Evolutionary conservation across 2,113 vertebrate species (phyloP), one percentile per base, ranked within the genome.

Genomic region (Pica pica): DNA sequence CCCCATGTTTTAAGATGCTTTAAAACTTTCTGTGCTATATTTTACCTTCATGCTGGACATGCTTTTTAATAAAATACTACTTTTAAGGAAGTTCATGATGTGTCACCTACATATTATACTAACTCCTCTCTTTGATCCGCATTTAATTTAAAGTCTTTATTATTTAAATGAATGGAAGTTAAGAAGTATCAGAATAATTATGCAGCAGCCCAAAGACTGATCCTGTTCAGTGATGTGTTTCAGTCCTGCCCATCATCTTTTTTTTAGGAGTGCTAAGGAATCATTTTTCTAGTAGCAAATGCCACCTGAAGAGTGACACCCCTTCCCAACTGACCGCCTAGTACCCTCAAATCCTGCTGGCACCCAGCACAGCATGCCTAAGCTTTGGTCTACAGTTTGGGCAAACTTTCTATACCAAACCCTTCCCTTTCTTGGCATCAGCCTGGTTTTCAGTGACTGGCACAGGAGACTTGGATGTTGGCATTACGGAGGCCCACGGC

Each of bases 41-140:
- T 94, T 83, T 37, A 83, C 35, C 17, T 69, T 33, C 12, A 28
- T 26, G 63, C 50, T 87, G 87, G 46, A 73, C 9, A 11, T 55
- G 41, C 37, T 59, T 85, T 89, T 91, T 67, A 85, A 94, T 89
- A 93, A 93, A 95, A 61, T 39, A 53, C 10, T 22, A 46, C 46
- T 67, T 91, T 20, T 31, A 70, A 91, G 26, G 52, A 89, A 19
- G 10, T 52, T 71, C 30, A 37, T 46, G 16, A 59, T 0, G 9
- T 35, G 59, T 87, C 69, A 83, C 26, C 31, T 57, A 24, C 12
- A n/a, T 94, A 87, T 84, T 73, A 44, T 42, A 63, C 24, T 53
- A 31, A 52, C 17, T 63, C 55, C 19, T 83, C 27, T 87, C 35
- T 78, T 56, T 7, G 8, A 88, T 44, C 35, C 21, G 27, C 55